Conservation (phyloP, 2,797 vertebrate genomes). For the Peromyscus attwateri region DNA sequence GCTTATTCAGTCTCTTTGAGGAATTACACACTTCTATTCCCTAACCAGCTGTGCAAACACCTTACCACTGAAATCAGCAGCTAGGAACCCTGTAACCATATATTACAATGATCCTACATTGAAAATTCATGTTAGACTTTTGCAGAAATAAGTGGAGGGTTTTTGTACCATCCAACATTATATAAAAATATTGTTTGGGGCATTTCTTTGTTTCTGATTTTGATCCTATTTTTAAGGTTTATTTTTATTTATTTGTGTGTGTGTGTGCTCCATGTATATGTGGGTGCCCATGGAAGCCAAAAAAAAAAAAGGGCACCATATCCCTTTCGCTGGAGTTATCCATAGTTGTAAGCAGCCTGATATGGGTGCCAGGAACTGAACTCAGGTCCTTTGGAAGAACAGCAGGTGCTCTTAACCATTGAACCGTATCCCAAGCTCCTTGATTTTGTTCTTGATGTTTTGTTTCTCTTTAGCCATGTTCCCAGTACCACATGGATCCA, state of each 20-base stretch:
- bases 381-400: background rate
- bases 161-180: background rate
- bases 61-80: slow-evolving; percentile 14
- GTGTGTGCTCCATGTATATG: background rate
- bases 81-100: slow-evolving; percentile 21
- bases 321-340: too few relatives aligned
- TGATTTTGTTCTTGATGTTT: background rate
- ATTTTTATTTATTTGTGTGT: background rate
- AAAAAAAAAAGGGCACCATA: background rate
- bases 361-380: background rate
- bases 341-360: background rate
- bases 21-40: slow-evolving; percentile 51
- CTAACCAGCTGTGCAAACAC: slow-evolving; percentile 59
- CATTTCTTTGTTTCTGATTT: background rate
- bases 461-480: background rate
- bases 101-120: background rate
- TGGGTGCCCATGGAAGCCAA: background rate
- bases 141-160: background rate
- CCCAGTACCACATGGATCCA: background rate
- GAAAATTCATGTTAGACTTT: slow-evolving; percentile 49
- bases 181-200: background rate
- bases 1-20: slow-evolving; percentile 73
- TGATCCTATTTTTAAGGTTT: background rate
- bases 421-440: background rate
- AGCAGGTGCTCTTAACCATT: background rate